Conservation (phyloP, 2,888 invertebrate species). For the Lithophane socia region DNA sequence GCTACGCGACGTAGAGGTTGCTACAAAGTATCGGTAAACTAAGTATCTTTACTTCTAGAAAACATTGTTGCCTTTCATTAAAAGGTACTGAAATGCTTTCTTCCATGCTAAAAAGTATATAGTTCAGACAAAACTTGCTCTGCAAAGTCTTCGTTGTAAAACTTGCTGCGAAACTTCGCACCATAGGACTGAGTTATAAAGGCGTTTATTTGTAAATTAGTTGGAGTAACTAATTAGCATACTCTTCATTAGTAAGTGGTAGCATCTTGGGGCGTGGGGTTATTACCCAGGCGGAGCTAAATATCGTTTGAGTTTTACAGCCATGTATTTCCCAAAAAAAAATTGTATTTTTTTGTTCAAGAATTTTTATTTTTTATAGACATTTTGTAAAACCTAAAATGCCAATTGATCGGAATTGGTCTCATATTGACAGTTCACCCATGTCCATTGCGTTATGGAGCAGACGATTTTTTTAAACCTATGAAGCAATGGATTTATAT, state of each 20-base stretch:
- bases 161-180: conserved; percentile 36
- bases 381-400: too few species aligned
- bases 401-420: too few species aligned
- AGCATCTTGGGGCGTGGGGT: conserved; percentile 32
- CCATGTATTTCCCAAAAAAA: neutral
- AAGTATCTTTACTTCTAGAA: neutral
- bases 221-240: conserved; percentile 53
- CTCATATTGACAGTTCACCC: too few species aligned
- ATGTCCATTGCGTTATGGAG: too few species aligned
- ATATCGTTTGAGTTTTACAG: conserved; percentile 21
- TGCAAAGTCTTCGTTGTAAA: conserved; percentile 35
- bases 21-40: neutral
- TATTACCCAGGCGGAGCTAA: neutral
- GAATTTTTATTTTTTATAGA: too few species aligned
- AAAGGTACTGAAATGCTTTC: conserved; percentile 17
- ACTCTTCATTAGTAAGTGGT: conserved; percentile 55
- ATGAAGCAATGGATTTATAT: too few species aligned
- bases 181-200: conserved; percentile 49
- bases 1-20: conserved; percentile 26
- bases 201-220: conserved; percentile 58
- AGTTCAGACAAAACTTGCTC: conserved; percentile 30
- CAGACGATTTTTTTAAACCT: too few species aligned
- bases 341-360: too few species aligned
- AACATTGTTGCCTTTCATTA: conserved; percentile 16
- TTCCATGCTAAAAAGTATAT: too few species aligned